A percentile compares a stretch with the other conserved stretches of the same genome.
These are phyloP conservation scores for Sinodicranocentrus sp. DNA, from an alignment of 2,888 invertebrate species.

Conservation along the genomic window DNA sequence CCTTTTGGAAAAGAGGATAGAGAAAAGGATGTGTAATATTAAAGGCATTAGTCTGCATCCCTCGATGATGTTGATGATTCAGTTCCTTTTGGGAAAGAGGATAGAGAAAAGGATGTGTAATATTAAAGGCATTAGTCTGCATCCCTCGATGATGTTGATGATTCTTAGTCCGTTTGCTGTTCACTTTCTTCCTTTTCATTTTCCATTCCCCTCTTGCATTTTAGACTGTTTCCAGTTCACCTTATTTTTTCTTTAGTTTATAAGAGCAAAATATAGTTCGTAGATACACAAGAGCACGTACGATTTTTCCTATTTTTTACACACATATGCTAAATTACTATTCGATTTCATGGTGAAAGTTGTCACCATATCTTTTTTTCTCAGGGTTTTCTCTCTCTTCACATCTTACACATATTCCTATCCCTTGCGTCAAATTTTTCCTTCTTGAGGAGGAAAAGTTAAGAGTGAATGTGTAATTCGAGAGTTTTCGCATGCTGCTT, in stretches of 20 bases:
- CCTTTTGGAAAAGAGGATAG: background rate
- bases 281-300: too few species aligned
- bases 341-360: constrained; percentile 53
- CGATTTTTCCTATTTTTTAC: constrained; percentile 20
- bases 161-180: constrained; percentile 10
- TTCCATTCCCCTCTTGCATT: constrained; percentile 13
- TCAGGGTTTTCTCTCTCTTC: too few species aligned
- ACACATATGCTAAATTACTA: constrained; percentile 47
- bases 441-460: background rate
- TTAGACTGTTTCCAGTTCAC: background rate
- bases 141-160: constrained; percentile 34
- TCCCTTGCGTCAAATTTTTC: background rate
- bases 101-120: constrained; percentile 34
- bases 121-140: constrained; percentile 48
- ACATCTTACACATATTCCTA: too few species aligned
- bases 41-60: constrained; percentile 47
- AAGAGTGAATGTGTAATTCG: constrained; percentile 40
- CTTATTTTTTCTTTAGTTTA: background rate
- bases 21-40: constrained; percentile 41
- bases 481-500: constrained; percentile 30
- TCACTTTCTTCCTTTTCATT: constrained; percentile 44
- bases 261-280: too few species aligned
- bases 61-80: constrained; percentile 4
- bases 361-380: constrained; percentile 35
- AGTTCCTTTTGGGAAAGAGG: background rate